A percentile compares a stretch with the other conserved stretches of the same genome.
Conservation (phyloP, 1,140 invertebrate genomes). For the Macrobrachium rosenbergii region DNA sequence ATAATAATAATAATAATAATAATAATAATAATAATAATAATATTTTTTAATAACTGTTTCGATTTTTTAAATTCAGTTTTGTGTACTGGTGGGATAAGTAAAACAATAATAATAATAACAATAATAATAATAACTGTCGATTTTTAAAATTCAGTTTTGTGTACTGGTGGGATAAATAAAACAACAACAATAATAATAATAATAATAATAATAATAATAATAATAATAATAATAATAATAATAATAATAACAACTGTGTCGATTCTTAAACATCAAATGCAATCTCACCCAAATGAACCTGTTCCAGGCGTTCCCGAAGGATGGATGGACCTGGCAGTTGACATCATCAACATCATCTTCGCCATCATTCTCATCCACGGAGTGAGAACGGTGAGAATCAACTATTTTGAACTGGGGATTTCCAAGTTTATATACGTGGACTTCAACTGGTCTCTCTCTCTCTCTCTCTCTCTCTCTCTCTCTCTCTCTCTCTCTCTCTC, state of each 20-base stretch:
- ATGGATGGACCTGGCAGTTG: constrained; percentile 39
- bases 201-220: neutral
- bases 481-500: constrained; percentile 10
- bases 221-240: neutral
- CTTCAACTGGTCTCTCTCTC: neutral
- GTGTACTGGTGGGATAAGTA: neutral
- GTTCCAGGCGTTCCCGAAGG: constrained; percentile 24
- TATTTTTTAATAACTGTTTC: no score
- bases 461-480: constrained; percentile 18
- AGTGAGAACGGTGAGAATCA: constrained; percentile 34
- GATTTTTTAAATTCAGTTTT: neutral
- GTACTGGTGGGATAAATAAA: no score
- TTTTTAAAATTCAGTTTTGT: no score
- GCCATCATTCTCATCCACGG: constrained; percentile 47
- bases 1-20: neutral
- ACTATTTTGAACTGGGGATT: neutral
- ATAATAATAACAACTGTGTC: neutral
- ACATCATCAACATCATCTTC: constrained; percentile 23
- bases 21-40: neutral
- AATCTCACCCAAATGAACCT: neutral
- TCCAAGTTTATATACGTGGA: neutral
- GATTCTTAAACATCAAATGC: no score
- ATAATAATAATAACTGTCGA: neutral
- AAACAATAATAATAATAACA: no score
- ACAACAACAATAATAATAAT: no score